A percentile compares a stretch with the other conserved stretches of the same genome.
Conservation (phyloP, 2,888 invertebrate species). For the Pristionchus arcanus region DNA sequence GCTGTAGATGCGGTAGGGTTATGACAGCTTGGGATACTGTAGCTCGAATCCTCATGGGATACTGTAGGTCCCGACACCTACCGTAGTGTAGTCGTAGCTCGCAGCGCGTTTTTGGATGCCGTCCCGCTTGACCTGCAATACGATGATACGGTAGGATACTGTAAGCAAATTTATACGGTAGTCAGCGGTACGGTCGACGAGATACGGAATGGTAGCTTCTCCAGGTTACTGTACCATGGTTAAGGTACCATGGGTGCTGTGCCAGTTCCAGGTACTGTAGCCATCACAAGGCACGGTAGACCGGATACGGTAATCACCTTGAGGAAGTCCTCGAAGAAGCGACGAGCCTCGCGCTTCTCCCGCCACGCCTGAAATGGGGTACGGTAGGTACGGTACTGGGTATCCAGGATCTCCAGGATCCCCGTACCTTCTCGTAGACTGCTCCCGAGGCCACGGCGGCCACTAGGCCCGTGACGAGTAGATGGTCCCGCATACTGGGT, state of each 20-base stretch:
- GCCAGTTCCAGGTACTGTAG: too few relatives aligned
- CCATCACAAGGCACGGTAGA: neutral
- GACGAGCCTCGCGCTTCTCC: neutral
- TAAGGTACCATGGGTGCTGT: too few relatives aligned
- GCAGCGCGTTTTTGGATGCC: neutral
- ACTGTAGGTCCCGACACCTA: neutral
- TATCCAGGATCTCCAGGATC: neutral
- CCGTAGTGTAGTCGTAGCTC: conserved; percentile 14
- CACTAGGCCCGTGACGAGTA: neutral
- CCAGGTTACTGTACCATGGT: too few relatives aligned
- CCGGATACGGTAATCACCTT: neutral
- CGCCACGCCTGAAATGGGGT: neutral
- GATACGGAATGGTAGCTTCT: too few relatives aligned
- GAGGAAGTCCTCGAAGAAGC: neutral
- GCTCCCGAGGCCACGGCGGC: neutral
- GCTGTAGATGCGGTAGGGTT: neutral
- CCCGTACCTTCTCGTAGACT: neutral
- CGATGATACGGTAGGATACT: neutral
- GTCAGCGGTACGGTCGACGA: too few relatives aligned
- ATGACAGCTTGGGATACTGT: neutral
- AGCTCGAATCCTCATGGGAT: neutral
- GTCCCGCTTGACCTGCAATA: neutral
- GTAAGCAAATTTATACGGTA: too few relatives aligned
- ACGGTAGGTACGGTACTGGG: neutral
- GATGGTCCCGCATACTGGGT: neutral